These are phyloP conservation scores for Seira musarum DNA, from an alignment of 2,888 invertebrate species.

Conservation along the genomic window DNA sequence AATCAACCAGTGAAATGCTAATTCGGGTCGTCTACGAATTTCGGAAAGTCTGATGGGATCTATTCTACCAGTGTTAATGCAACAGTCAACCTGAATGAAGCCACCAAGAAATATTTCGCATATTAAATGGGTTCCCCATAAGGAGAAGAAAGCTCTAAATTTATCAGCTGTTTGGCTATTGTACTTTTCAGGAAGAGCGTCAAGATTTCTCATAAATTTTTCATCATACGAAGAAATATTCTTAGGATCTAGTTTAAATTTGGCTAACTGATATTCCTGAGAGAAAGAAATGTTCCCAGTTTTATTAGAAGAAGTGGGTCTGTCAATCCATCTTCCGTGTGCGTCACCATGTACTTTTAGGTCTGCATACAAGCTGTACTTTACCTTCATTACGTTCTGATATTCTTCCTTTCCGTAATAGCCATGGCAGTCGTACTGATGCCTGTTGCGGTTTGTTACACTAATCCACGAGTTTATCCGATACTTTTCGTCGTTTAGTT, in stretches of 20 bases:
- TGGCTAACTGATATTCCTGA: constrained; percentile 8
- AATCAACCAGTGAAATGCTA: not conserved
- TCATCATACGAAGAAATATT: not conserved
- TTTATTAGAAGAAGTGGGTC: no score
- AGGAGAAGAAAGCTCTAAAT: constrained; percentile 30
- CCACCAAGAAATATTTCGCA: constrained; percentile 30
- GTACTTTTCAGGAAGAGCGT: not conserved
- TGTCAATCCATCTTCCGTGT: constrained; percentile 29
- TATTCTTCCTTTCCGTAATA: constrained; percentile 22
- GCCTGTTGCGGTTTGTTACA: no score
- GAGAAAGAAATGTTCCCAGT: not conserved
- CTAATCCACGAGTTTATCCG: no score
- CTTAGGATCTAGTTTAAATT: not conserved
- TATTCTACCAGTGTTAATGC: not conserved
- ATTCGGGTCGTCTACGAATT: not conserved
- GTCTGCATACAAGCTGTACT: constrained; percentile 17
- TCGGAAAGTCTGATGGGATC: not conserved
- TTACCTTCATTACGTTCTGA: not conserved
- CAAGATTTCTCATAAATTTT: not conserved
- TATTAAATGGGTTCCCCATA: constrained; percentile 37
- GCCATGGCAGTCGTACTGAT: no score
- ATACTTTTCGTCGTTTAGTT: no score
- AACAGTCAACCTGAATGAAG: constrained; percentile 7
- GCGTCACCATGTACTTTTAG: constrained; percentile 11
- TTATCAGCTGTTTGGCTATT: not conserved